These are phyloP conservation scores for Aleiodes leptofemur DNA, from an alignment of 2,888 invertebrate genomes.

Conservation along the genomic window DNA sequence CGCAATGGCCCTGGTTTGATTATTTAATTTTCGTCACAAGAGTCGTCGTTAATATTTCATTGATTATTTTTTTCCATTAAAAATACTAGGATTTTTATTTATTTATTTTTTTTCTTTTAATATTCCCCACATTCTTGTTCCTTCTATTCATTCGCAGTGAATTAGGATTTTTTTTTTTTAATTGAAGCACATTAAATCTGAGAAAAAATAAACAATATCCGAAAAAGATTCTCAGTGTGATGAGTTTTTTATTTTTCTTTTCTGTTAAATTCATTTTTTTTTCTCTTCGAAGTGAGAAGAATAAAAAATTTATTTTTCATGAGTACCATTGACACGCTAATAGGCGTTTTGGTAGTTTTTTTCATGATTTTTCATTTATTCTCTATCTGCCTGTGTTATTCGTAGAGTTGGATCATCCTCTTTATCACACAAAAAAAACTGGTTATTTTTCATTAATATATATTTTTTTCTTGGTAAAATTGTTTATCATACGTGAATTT, in stretches of 20 bases:
- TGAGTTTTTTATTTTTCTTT: not conserved
- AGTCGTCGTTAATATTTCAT: slow-evolving; percentile 23
- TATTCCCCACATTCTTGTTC: not conserved
- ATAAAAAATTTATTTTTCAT: not conserved
- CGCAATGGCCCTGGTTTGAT: slow-evolving; percentile 23
- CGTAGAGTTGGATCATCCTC: slow-evolving; percentile 4
- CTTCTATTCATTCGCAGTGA: not conserved
- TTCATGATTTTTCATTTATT: slow-evolving; percentile 10
- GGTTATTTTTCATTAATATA: not conserved
- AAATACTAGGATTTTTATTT: slow-evolving; percentile 43
- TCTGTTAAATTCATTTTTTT: not conserved
- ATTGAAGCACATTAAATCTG: slow-evolving; percentile 22
- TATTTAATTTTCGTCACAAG: slow-evolving; percentile 19
- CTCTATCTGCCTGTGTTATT: not conserved
- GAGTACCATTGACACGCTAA: not conserved
- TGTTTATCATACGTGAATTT: slow-evolving; percentile 13
- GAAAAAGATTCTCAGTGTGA: slow-evolving; percentile 7
- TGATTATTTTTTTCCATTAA: slow-evolving; percentile 26
- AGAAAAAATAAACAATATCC: slow-evolving; percentile 15
- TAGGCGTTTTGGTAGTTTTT: not conserved
- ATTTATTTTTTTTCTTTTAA: slow-evolving; percentile 13
- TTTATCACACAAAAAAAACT: slow-evolving; percentile 5
- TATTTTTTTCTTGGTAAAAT: not conserved
- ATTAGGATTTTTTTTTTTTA: not conserved
- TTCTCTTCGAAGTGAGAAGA: not conserved